phyloP scores from a whole-genome alignment of 2,888 invertebrate species.

The Drosophila buzzatii region DNA sequence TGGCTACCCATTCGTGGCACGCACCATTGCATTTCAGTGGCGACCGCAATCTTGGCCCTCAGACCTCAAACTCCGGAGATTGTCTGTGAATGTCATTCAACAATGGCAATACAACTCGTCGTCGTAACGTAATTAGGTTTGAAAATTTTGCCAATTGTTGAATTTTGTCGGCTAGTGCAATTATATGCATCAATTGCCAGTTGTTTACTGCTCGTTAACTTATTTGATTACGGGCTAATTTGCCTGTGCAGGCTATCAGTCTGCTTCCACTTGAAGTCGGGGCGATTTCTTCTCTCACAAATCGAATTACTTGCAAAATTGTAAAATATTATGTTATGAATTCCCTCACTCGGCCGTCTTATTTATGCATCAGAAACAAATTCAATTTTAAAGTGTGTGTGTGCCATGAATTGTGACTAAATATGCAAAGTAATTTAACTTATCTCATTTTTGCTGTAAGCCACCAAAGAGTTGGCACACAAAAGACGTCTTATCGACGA shows the following conservation, averaged over 20 bases:
- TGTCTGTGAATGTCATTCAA: constrained; percentile 54
- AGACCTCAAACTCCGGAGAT: not conserved
- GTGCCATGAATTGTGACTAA: constrained; percentile 43
- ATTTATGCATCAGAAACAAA: constrained; percentile 35
- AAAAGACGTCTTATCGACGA: constrained; percentile 65
- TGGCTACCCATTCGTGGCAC: constrained; percentile 70
- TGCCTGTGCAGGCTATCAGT: constrained; percentile 19
- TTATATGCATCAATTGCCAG: constrained; percentile 78
- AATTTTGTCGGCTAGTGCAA: constrained; percentile 65
- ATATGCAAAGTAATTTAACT: constrained; percentile 78
- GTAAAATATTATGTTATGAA: constrained; percentile 14
- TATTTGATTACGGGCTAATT: constrained; percentile 78
- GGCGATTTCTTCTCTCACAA: not conserved
- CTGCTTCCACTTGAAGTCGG: not conserved
- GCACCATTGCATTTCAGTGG: constrained; percentile 65
- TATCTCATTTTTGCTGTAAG: constrained; percentile 57
- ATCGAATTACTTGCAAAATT: constrained; percentile 10
- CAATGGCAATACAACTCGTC: constrained; percentile 39
- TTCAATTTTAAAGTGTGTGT: constrained; percentile 32
- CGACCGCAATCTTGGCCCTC: constrained; percentile 59
- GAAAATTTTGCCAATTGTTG: constrained; percentile 76
- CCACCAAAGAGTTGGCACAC: constrained; percentile 53
- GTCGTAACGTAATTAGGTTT: constrained; percentile 72
- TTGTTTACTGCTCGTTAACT: constrained; percentile 76
- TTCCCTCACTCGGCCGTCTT: constrained; percentile 15